A percentile compares a stretch with the other conserved stretches of the same genome.
Evolutionary conservation across 1,140 invertebrate genomes (phyloP).

Genomic region (Acromyrmex charruanus): DNA sequence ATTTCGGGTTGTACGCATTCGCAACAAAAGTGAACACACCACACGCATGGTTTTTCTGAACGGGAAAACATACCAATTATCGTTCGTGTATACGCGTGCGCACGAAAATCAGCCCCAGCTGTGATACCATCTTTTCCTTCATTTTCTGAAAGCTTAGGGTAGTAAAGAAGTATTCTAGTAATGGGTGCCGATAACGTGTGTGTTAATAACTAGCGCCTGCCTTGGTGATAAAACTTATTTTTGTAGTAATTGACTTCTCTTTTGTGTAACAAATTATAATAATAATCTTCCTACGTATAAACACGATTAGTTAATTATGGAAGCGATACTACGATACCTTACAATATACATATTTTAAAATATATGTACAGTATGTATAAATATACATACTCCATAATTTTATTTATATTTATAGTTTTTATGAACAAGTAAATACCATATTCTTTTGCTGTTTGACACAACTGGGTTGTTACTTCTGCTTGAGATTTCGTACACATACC

Average conservation of each 20-base stretch:
- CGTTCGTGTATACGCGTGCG: constrained; percentile 1
- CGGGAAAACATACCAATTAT: constrained; percentile 65
- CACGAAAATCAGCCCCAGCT: background rate
- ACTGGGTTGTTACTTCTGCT: constrained; percentile 27
- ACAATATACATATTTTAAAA: background rate
- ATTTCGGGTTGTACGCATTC: constrained; percentile 36
- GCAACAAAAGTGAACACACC: constrained; percentile 15
- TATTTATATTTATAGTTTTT: background rate
- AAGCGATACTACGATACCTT: background rate
- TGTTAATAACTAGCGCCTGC: constrained; percentile 60
- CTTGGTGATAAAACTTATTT: constrained; percentile 61
- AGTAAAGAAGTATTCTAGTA: constrained; percentile 65
- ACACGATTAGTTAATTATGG: background rate
- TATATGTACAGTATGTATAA: too few species aligned
- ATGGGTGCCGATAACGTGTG: constrained; percentile 61
- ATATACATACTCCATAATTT: background rate
- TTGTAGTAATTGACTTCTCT: constrained; percentile 70
- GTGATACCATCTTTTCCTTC: constrained; percentile 8
- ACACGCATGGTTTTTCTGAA: constrained; percentile 54
- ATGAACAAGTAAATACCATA: background rate
- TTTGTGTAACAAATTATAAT: background rate
- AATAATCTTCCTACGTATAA: background rate
- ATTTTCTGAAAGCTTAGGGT: constrained; percentile 27
- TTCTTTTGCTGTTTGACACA: background rate
- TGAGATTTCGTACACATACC: background rate